Base-by-base conservation (phyloP, 2,888 invertebrate species). In the Ormyrus rosae region DNA sequence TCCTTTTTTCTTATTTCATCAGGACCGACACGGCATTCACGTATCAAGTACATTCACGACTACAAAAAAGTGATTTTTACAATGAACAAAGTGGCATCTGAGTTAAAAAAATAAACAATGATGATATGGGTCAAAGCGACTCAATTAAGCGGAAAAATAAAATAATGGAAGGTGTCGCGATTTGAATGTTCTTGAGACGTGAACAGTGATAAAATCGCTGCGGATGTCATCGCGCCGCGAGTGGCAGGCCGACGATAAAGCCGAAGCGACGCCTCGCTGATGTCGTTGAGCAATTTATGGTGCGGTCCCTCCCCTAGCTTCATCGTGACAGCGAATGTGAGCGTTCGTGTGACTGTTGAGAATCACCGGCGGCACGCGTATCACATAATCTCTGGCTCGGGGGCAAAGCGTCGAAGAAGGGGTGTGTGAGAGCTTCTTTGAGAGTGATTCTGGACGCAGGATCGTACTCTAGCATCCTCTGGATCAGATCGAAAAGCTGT, bases 391-490 rank as follows among this genome's bases (percentile, higher is more conserved):
- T 93, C 89, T 96, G 96, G 86, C 95, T 94, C 78, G 94, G 92
- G 83, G 96, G 95, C 88, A 98, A 94, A 89, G 96, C 95, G 88
- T 94, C 95, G 92, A 99, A 99, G 93, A 98, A 99, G 75, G 97
- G 96, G 92, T 99, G 99, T 73, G 94, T 92, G 87, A 99, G 92
- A 13, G 98, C 97, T 87, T 99, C 98, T 80, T 93, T 93, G 86
- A 99, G 93, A 86, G 96, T 95, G 88, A 99, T 95, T 83, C 99
- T 94, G 89, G 96, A 96, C 82, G 95, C 93, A 50, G 99, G 99
- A 91, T 99, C 98, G 92, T 99, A 99, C 87, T 98, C 98, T 90
- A 99, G 92, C 99, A 99, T 99, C 91, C 95, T 95, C 87, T 96
- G 94, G 86, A 99, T 95, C 89, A 99, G 93, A 91, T 99, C 98